These are phyloP conservation scores for Margarornis squamiger DNA, from an alignment of 2,797 vertebrate genomes.

Conservation along the genomic window DNA sequence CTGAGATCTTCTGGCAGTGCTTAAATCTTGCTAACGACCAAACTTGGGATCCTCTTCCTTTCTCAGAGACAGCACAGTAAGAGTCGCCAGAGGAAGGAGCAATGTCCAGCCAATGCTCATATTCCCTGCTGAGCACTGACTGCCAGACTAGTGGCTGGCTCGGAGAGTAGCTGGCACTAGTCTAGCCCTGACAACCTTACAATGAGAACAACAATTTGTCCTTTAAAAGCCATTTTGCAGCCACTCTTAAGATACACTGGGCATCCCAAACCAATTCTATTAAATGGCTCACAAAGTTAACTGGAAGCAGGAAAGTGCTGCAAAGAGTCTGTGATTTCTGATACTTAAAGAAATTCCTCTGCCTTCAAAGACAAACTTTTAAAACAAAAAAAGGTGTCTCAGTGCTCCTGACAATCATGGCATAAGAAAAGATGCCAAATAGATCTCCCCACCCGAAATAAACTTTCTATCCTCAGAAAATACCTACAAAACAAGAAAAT, in stretches of 20 bases:
- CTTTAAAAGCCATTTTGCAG: conserved; percentile 8
- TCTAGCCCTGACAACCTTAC: background rate
- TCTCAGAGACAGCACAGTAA: rapidly evolving
- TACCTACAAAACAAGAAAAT: background rate
- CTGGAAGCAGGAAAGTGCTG: background rate
- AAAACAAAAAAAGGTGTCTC: background rate
- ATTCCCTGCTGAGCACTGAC: background rate
- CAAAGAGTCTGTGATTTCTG: background rate
- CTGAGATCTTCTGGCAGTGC: background rate
- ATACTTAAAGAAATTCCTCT: background rate
- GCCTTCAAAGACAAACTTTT: background rate
- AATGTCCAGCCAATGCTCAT: background rate
- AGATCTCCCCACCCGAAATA: background rate
- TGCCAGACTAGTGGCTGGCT: background rate
- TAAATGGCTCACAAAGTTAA: background rate
- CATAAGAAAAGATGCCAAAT: background rate
- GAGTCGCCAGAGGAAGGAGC: background rate
- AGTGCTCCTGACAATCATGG: background rate
- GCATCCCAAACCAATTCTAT: background rate
- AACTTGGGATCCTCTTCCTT: background rate
- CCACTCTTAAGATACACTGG: background rate
- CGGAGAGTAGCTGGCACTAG: background rate
- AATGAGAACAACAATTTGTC: background rate
- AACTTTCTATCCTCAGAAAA: background rate
- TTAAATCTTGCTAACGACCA: background rate